Base-by-base conservation (phyloP, 2,888 invertebrate genomes). In the Pseudoips prasinana region DNA sequence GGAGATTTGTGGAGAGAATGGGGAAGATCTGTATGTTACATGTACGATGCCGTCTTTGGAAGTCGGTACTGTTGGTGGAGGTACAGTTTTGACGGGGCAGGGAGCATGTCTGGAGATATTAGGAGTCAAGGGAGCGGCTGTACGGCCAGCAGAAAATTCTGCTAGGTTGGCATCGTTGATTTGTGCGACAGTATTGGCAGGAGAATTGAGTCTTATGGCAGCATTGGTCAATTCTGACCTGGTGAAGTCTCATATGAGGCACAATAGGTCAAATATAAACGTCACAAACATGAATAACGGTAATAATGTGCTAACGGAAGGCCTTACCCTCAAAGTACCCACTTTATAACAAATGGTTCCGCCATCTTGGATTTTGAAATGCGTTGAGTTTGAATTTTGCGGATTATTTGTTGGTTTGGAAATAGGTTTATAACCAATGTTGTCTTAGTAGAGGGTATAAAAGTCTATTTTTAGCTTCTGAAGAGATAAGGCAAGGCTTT, bases 21-120 rank as follows among this genome's bases (percentile, higher is more conserved):
- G 92, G 1, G 92, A 94, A 26, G 98, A 98, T 78, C 89, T 99
- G 5, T 96, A 97, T 69, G 95, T 99, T 29, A 95, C 96, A 1
- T 98, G 98, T 73, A 98, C 98, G 1, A 98, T 99, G 98, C 98
- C 98, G 3, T 98, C 95, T 2, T 90, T 99, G 42, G 99, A 99
- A 88, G 95, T 98, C 5, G 99, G 99, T 10, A 99, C 98, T 0
- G 93, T 99, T 0, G 96, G 97, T 0, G 99, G 99, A 0, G 99
- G 99, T 5, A 99, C 99, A 0, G 93, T 96, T 7, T 88, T 99
- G 49, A 93, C 96, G 0, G 95, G 96, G 0, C 99, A 99, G 80
- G 91, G 94, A 1, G 94, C 98, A 0, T 98, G 98, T 69, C 89
- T 99, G 9, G 94, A 96, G 57, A 95, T 98, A 81, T 75, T 97